These are phyloP conservation scores for Hetaerina titia DNA, from an alignment of 2,888 invertebrate species.

Conservation along the genomic window DNA sequence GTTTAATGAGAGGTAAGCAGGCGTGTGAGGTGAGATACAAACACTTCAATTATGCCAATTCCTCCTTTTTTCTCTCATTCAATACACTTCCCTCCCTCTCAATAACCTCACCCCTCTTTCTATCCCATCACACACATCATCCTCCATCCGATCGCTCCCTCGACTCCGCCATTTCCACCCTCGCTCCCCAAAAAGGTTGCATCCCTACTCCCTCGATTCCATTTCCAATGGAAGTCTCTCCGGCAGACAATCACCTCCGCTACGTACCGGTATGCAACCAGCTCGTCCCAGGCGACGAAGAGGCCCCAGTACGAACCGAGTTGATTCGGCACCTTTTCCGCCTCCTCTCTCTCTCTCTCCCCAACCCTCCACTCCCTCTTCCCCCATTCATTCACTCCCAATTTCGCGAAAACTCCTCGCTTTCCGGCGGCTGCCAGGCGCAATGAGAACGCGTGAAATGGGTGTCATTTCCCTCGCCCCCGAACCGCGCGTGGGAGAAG, in stretches of 20 bases:
- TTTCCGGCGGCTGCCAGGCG: background rate
- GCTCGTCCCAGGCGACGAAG: conserved; percentile 2
- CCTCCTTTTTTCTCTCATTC: background rate
- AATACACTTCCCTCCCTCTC: background rate
- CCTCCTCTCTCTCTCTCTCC: background rate
- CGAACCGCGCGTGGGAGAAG: background rate
- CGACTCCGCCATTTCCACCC: background rate
- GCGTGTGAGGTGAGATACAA: conserved; percentile 5
- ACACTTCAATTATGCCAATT: background rate
- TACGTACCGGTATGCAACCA: background rate
- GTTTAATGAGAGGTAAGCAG: background rate
- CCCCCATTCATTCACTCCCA: no score
- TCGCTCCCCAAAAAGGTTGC: background rate
- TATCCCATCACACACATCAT: no score
- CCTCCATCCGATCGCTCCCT: background rate
- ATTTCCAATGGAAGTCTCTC: conserved; percentile 7
- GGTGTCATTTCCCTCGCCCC: background rate
- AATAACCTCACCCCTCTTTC: background rate
- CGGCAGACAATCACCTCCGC: background rate
- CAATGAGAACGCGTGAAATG: background rate
- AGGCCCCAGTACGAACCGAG: background rate
- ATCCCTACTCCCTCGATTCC: background rate
- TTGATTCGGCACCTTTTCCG: background rate
- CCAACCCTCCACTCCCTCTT: no score
- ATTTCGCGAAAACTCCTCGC: background rate